Evolutionary conservation across 2,113 vertebrate species (phyloP), one percentile per base, ranked within the genome.

Genomic region (Mustelus asterias): DNA sequence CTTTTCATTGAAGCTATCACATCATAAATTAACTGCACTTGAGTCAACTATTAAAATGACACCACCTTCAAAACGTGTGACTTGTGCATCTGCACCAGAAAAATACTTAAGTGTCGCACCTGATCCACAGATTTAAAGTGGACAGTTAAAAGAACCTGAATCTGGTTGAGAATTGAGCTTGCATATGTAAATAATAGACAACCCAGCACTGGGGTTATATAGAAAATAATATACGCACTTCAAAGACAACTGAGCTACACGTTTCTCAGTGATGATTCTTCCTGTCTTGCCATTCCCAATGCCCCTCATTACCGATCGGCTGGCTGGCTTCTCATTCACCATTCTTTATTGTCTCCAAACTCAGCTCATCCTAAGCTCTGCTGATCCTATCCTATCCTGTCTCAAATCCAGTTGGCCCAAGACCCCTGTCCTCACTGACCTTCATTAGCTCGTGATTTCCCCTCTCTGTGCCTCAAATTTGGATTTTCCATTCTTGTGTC

Each of bases 21-120:
- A 95, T 95, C 94, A 33, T 95, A 95, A 95, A 70, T 95, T 72
- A 95, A 37, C 94, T 95, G 67, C 41, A 54, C 94, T 63, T 95
- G 54, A 95, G 94, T 95, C 29, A 95, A 70, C 65, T 33, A 95
- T 72, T 70, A 72, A 70, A 72, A 95, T 72, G 24, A 70, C 69
- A 72, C 44, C 44, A 60, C 69, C 94, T 95, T 72, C 44, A 95
- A 72, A 95, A 72, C 9, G 41, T 72, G 69, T 26, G 44, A 95
- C 26, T 65, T 20, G 54, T 70, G 37, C n/a, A 33, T 72, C 26
- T 54, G 37, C 48, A 48, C 65, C 41, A 95, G 67, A 93, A 93
- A 29, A 70, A 29, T 44, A 72, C 69, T 76, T 54, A 95, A 29
- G 72, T 54, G 69, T 95, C 48, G 69, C 69, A 76, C 70, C 67